Evolutionary conservation across 2,888 invertebrate genomes (phyloP).

Genomic region (Synergus japonicus): DNA sequence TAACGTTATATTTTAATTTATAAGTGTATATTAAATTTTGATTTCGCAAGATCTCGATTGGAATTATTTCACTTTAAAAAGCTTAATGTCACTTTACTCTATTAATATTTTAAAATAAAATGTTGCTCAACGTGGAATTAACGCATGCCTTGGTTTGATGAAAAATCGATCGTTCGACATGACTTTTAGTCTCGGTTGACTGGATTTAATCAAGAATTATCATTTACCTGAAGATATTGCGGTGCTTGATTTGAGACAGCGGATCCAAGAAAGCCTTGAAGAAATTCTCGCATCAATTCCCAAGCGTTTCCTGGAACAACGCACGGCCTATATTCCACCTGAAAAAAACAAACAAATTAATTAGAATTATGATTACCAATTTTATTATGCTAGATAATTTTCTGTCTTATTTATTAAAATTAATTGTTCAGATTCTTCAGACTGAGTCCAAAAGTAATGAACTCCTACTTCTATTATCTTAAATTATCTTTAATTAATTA

Average conservation of each 20-base stretch:
- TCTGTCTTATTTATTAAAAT: no score
- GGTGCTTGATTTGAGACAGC: constrained; percentile 86
- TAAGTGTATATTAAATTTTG: neutral
- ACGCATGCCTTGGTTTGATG: constrained; percentile 19
- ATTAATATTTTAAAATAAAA: neutral
- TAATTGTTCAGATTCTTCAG: no score
- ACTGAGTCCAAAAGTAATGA: no score
- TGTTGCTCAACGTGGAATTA: neutral
- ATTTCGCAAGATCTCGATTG: neutral
- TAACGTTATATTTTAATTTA: neutral
- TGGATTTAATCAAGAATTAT: constrained; percentile 34
- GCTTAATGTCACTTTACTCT: constrained; percentile 6
- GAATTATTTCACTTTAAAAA: neutral
- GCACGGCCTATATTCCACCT: constrained; percentile 95
- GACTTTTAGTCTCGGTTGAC: constrained; percentile 20
- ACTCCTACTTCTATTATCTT: no score
- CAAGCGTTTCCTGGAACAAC: constrained; percentile 92
- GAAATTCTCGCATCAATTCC: constrained; percentile 93
- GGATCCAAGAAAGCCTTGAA: constrained; percentile 93
- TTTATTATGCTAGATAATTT: no score
- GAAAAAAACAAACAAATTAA: constrained; percentile 44
- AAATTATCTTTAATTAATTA: no score
- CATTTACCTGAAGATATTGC: constrained; percentile 81
- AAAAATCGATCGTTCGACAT: constrained; percentile 24
- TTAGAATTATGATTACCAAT: neutral